Base-by-base conservation (phyloP, 2,888 invertebrate species). In the Cylloceria caligata region DNA sequence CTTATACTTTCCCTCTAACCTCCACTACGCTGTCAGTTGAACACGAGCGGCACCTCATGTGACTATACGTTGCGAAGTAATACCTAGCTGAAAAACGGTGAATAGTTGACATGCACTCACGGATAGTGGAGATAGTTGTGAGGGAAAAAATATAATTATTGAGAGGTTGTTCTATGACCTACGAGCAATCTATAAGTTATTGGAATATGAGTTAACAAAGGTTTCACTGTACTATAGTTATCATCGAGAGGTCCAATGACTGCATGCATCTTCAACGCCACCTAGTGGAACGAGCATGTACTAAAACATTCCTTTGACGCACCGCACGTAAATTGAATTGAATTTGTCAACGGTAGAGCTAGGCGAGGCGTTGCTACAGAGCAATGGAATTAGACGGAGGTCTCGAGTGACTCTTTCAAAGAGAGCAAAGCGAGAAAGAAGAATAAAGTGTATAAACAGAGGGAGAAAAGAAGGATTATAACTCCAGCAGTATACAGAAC, bases 301-400 rank as follows among this genome's bases (percentile, higher is more conserved):
- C 55, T n/a, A 11, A 55, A 49, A 55, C 55, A 5, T 55, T 55
- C 55, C 55, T 27, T 55, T 55, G 55, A 55, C 27, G 55, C n/a
- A 27, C 55, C 55, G 27, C 55, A 4, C 27, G 24, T 4, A 24
- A 55, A 55, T 27, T 55, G 27, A 55, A 55, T 55, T 27, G 55
- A 55, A 55, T 55, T 55, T 55, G 55, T 55, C 55, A n/a, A 55
- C 55, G 27, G 27, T 55, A 27, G 55, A 55, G 13, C 47, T 4
- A 16, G 27, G n/a, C 24, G 13, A 55, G 27, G 3, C 55, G 4
- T 13, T 11, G 27, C 55, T 27, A n/a, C 55, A 1, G 9, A 27
- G 21, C 55, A n/a, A 55, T 55, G 27, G 55, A 55, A 27, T 55
- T 55, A 55, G 24, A 55, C 24, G 13, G n/a, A 27, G 55, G 0